Percentiles rank a stretch among this genome's conserved stretches.
Conservation (phyloP, 2,888 invertebrate genomes). For the Caprella mutica region DNA sequence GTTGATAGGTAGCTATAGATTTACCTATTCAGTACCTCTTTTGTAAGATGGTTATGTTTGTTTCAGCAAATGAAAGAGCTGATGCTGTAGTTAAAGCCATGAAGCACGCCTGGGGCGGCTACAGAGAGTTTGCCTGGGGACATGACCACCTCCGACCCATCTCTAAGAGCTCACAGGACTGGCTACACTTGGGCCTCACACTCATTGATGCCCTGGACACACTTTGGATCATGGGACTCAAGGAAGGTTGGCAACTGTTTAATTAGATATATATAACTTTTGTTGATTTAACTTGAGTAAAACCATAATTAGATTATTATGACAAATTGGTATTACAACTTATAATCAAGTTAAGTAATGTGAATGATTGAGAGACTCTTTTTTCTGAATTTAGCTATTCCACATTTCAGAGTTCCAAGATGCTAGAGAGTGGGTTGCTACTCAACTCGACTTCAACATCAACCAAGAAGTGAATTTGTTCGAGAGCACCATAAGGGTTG, state of each 20-base stretch:
- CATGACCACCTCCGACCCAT: conserved; percentile 91
- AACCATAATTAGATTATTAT: no score
- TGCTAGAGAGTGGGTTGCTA: conserved; percentile 76
- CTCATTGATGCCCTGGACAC: conserved; percentile 93
- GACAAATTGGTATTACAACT: no score
- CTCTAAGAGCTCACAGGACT: conserved; percentile 68
- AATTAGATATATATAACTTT: conserved; percentile 3
- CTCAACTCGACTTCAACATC: conserved; percentile 66
- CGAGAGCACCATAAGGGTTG: conserved; percentile 86
- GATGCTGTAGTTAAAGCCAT: conserved; percentile 76
- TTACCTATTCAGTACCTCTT: conserved; percentile 45
- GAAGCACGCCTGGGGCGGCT: conserved; percentile 86
- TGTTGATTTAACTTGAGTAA: no score
- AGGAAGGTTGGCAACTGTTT: conserved; percentile 54
- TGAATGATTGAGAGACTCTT: no score
- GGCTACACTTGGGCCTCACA: conserved; percentile 94
- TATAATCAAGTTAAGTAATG: no score
- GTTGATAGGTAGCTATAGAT: no score
- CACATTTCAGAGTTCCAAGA: conserved; percentile 68
- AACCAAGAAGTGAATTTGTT: conserved; percentile 90
- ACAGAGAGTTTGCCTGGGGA: conserved; percentile 91
- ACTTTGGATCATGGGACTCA: conserved; percentile 87
- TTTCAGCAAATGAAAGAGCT: conserved; percentile 58
- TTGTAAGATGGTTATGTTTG: conserved; percentile 44
- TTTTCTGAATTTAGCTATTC: no score